Evolutionary conservation across 2,888 invertebrate species (phyloP), one percentile per base, ranked within the genome.

Genomic region (Coremacera marginata): DNA sequence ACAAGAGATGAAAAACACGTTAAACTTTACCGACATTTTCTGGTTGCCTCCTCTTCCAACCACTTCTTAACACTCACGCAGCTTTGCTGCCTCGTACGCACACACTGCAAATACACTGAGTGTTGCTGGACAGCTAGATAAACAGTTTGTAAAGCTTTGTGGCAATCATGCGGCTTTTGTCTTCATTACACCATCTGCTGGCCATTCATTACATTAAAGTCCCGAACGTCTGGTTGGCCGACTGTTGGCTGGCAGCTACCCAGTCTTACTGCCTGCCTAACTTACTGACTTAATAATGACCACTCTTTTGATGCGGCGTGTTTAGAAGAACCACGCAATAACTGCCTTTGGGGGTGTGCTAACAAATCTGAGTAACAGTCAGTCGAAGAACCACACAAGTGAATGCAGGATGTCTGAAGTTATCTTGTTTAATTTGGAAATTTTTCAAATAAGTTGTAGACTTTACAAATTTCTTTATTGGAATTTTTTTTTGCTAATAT

Each of bases 111-210:
- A n/a, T 14, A 44, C 44, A 19, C 19, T 22, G 57, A 19, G n/a
- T 14, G 4, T n/a, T 60, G 25, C 27, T 3, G 57, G 57, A 60
- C 25, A 60, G 57, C 44, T 44, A 44, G 44, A 44, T 44, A 44
- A 44, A 60, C 25, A 60, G 57, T 25, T 22, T 25, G 57, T 25
- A 14, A 60, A n/a, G 27, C 57, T 22, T 55, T n/a, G 55, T n/a
- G 57, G 57, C 27, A 60, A 22, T 60, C 25, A 27, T 16, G n/a
- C 52, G 70, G 70, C 70, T 70, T 70, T 70, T 31, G 70, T 55
- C 51, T 70, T 70, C 55, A 51, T 68, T 68, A 16, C 55, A 34
- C 52, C 70, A 55, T 52, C 70, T 70, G 70, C 19, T 52, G 70
- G 68, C n/a, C 57, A 60, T 60, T 60, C 57, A 60, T 60, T 22